phyloP scores from a whole-genome alignment of 2,888 invertebrate species.

The Melanotus villosus region DNA sequence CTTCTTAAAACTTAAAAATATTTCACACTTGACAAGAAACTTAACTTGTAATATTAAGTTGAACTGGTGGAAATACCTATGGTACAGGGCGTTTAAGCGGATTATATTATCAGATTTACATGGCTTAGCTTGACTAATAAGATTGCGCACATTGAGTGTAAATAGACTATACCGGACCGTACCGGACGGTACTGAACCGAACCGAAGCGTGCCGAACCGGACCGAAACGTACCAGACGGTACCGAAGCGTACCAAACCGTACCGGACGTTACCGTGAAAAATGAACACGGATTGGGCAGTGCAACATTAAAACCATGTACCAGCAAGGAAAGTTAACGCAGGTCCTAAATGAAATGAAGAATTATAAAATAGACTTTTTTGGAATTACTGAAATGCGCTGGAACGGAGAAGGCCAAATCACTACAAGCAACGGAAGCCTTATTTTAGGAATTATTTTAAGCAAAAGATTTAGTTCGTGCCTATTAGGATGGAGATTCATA shows the following conservation, averaged over 20 bases:
- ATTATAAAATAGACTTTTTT: not conserved
- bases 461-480: not conserved
- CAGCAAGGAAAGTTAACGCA: not conserved
- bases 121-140: too few relatives aligned
- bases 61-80: too few relatives aligned
- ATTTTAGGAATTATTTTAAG: not conserved
- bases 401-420: not conserved
- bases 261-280: not conserved
- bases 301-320: not conserved
- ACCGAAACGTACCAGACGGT: too few relatives aligned
- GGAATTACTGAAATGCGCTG: not conserved
- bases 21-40: too few relatives aligned
- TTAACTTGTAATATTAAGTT: too few relatives aligned
- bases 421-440: not conserved
- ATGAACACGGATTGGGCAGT: not conserved
- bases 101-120: too few relatives aligned
- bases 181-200: too few relatives aligned
- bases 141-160: too few relatives aligned
- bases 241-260: not conserved
- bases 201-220: too few relatives aligned
- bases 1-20: too few relatives aligned
- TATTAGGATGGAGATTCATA: not conserved
- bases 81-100: too few relatives aligned
- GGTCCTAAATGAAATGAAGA: not conserved
- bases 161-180: too few relatives aligned